Percentiles rank a stretch among this genome's conserved stretches.
Conservation (phyloP, 2,888 invertebrate genomes). For the Ethmia dodecea region DNA sequence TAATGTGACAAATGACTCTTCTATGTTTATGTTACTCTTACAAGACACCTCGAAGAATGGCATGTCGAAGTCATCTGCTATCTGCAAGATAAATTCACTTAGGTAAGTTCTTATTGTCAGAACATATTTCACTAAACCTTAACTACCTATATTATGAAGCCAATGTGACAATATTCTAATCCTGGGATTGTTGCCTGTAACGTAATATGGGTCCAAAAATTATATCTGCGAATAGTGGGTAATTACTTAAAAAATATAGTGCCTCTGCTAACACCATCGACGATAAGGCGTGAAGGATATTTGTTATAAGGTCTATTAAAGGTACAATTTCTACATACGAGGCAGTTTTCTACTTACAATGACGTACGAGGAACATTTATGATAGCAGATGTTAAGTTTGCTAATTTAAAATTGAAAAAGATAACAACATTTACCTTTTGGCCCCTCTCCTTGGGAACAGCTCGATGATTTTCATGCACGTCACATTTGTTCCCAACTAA, state of each 20-base stretch:
- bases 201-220: no score
- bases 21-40: slow-evolving; percentile 91
- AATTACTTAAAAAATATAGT: no score
- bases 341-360: no score
- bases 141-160: slow-evolving; percentile 1
- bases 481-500: slow-evolving; percentile 93
- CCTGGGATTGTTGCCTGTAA: no score
- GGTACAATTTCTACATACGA: no score
- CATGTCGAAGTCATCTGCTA: slow-evolving; percentile 92
- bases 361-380: no score
- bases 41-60: slow-evolving; percentile 94
- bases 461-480: slow-evolving; percentile 83
- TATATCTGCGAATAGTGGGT: no score
- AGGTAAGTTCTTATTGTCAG: not conserved
- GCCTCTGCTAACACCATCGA: no score
- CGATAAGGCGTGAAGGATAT: no score
- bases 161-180: not conserved
- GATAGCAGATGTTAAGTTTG: no score
- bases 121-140: not conserved
- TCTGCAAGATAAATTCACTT: slow-evolving; percentile 64
- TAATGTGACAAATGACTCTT: slow-evolving; percentile 87
- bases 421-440: slow-evolving; percentile 79
- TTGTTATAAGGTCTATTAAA: no score
- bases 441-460: slow-evolving; percentile 87
- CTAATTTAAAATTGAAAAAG: no score